Base-by-base conservation (phyloP, 1,140 invertebrate genomes). In the Drosophila aff. region DNA sequence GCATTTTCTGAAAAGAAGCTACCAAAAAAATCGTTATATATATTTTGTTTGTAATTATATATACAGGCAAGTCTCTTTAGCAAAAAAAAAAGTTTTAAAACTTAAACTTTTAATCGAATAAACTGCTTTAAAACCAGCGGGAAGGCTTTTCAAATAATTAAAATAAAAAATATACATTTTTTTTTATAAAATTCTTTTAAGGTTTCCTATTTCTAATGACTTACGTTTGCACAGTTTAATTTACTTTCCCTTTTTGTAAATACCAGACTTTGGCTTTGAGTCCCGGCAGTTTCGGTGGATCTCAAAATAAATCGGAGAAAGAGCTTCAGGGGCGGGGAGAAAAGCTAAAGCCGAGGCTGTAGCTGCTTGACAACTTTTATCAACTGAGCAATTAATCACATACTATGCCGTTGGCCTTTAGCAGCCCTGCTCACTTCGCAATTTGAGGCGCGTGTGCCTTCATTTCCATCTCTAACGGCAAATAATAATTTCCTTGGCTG, bases 341-440 rank as follows among this genome's bases (percentile, higher is more conserved):
- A 49, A 49, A 62, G 31, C 7, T 40, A 38, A 47, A 49, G 21
- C 36, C 21, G 23, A 61, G 44, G 28, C 40, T 62, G 23, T 41
- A 46, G 41, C 44, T 50, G 53, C 46, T 38, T 23, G 36, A 44
- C 69, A 40, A 55, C 57, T 68, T 62, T 79, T 87, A 79, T 86
- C 61, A 73, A 52, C 77, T 57, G 50, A 63, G 72, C 67, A 87
- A 86, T 79, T 79, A 86, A 87, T 86, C 79, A 82, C 13, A 5
- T 9, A 76, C 58, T 67, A 86, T 82, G 59, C 36, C 57, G 46
- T 26, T 67, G 57, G 38, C 63, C 44, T 68, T 61, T 76, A 41
- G 43, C 49, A 40, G 31, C 46, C 46, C 26, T 41, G 38, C 16
- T 18, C 38, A 26, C 11, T 31, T 43, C 18, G 47, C 44, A 76